These are phyloP conservation scores for Selene dorsalis DNA, from an alignment of 2,797 vertebrate genomes.

Conservation along the genomic window DNA sequence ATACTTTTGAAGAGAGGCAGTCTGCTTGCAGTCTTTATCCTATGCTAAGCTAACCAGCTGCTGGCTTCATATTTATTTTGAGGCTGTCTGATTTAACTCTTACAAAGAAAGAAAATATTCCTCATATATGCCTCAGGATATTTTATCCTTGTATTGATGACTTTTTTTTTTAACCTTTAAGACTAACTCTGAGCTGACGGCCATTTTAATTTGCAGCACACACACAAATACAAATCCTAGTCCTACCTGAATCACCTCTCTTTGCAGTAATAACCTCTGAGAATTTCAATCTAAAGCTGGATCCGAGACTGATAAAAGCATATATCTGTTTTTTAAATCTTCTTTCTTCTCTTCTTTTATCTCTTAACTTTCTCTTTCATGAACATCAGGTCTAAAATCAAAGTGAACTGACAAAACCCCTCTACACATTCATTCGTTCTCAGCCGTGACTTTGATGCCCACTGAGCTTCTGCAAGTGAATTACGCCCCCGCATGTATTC, in stretches of 20 bases:
- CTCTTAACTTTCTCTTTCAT: slow-evolving; percentile 17
- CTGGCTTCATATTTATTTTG: neutral
- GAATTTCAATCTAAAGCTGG: slow-evolving; percentile 13
- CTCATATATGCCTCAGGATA: neutral
- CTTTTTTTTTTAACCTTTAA: slow-evolving; percentile 10
- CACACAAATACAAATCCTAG: neutral
- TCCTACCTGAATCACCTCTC: slow-evolving; percentile 6
- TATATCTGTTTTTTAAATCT: slow-evolving; percentile 16
- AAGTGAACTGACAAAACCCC: slow-evolving; percentile 24
- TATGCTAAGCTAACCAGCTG: neutral
- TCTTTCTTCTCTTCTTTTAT: slow-evolving; percentile 28
- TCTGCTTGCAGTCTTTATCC: neutral
- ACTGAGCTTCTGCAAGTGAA: slow-evolving; percentile 34
- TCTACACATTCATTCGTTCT: slow-evolving; percentile 27
- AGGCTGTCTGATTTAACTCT: neutral
- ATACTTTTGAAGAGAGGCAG: neutral
- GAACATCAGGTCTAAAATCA: slow-evolving; percentile 25
- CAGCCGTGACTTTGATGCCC: slow-evolving; percentile 27
- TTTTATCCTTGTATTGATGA: neutral
- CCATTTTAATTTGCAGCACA: slow-evolving; percentile 15
- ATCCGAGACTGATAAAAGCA: slow-evolving; percentile 11
- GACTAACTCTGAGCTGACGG: slow-evolving; percentile 2
- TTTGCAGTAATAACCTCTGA: slow-evolving; percentile 6
- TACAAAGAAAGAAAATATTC: neutral
- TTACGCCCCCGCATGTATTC: slow-evolving; percentile 40